Percentiles rank a stretch among this genome's conserved stretches.
phyloP scores from a whole-genome alignment of 2,113 vertebrate genomes.

The Chloropsis cyanopogon region DNA sequence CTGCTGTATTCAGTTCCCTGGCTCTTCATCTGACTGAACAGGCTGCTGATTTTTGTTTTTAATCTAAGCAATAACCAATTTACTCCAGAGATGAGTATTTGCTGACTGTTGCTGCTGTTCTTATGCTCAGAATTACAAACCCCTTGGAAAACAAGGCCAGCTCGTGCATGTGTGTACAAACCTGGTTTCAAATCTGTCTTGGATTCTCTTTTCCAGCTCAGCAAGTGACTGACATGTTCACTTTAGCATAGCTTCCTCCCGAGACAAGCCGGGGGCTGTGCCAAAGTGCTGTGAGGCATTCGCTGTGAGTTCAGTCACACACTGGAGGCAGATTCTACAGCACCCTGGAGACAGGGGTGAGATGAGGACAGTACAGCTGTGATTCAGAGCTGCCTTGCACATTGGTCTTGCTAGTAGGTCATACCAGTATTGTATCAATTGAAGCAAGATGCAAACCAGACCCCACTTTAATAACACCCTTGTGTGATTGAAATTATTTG shows the following conservation, averaged over 20 bases:
- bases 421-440: not conserved
- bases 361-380: not conserved
- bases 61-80: not conserved
- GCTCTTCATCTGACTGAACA: not conserved
- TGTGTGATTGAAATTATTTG: not conserved
- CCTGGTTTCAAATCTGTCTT: not conserved
- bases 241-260: not conserved
- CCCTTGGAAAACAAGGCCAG: not conserved
- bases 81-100: not conserved
- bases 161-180: not conserved
- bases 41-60: not conserved
- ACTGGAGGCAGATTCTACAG: slow-evolving; percentile 7
- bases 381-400: slow-evolving; percentile 18
- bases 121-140: not conserved
- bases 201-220: slow-evolving; percentile 30
- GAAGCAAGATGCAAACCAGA: not conserved
- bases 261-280: not conserved
- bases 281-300: not conserved
- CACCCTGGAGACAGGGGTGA: slow-evolving; percentile 32
- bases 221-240: slow-evolving; percentile 37
- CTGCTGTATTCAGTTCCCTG: not conserved
- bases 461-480: not conserved
- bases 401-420: not conserved
- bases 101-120: not conserved
- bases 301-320: not conserved